Base-by-base conservation (phyloP, 2,113 vertebrate species). In the Eretmodus cyanostictus region DNA sequence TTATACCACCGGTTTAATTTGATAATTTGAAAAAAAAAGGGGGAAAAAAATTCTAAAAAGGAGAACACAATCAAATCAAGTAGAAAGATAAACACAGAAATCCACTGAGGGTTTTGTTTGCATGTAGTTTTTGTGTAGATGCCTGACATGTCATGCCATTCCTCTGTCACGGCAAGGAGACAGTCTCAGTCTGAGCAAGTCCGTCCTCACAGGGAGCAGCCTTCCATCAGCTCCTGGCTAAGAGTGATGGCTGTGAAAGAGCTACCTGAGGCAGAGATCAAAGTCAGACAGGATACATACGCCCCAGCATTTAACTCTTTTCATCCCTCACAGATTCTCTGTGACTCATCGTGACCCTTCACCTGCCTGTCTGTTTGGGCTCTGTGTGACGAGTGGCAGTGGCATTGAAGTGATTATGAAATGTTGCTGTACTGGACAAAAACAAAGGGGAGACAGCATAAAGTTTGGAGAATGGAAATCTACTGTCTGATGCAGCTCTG, bases 231-330 rank as follows among this genome's bases (percentile, higher is more conserved):
- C 87, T 93, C 84, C 87, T 34, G 57, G 89, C 87, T 85, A 83
- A 95, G 94, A 96, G 86, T 95, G 95, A 96, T 94, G 92, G 92
- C 91, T 91, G 87, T 89, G 86, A 89, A 91, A 88, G 91, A 94
- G 91, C 55, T 92, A 95, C 95, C 95, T 95, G 94, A 95, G 91
- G 93, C 93, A 51, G 85, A 95, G 93, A 96, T 96, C 95, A 97
- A 97, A 96, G 96, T 89, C 86, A 86, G 87, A 91, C 91, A 93
- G 90, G 92, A 95, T 87, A 90, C 87, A 87, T 89, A 92, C 29
- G 87, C 94, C 89, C 94, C 91, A 47, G 82, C 34, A 17, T 95
- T 96, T 94, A 95, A 96, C 93, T 90, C 95, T 96, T 96, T 66
- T 96, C 92, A 96, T 96, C 94, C 94, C 73, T 89, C 16, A 13